Evolutionary conservation across 1,140 invertebrate genomes (phyloP), one percentile per base, ranked within the genome.

Genomic region (Ceratitis capitata): DNA sequence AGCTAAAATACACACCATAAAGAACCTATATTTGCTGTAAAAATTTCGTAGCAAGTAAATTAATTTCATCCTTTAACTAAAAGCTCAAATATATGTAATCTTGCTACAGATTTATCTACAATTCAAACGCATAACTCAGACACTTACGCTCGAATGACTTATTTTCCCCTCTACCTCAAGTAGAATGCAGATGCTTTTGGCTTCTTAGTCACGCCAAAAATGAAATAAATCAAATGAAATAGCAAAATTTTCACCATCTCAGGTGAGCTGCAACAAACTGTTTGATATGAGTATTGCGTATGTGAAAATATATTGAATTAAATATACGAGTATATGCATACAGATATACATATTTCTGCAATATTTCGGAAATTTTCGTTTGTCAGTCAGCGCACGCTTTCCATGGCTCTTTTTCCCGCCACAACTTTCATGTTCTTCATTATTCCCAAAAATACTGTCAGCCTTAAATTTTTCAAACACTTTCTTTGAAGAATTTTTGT

Each of bases 101-200:
- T 78, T 45, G 35, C 39, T n/a, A 29, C 26, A n/a, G 45, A 83
- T 83, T 53, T 83, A 42, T 51, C 10, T 7, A 16, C 26, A 23
- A 83, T 19, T 83, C 82, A 32, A 51, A 49, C 82, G 49, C 29
- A 26, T 83, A 83, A 83, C 32, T 83, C 53, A 51, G 82, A 83
- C 82, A 83, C 32, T 83, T 83, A 32, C 47, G 47, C 19, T 29
- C 26, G 39, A 45, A n/a, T n/a, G 32, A n/a, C 35, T n/a, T n/a
- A 45, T n/a, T 42, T 45, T 26, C 64, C 1, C 32, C n/a, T n/a
- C 16, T n/a, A 3, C 10, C 23, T 47, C 12, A 12, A 47, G n/a
- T n/a, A n/a, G 19, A 5, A 56, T 56, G 12, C 51, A 5, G 64
- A 4, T 32, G 26, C 39, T 29, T 69, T 14, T 42, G 35, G 39